Evolutionary conservation across 2,888 invertebrate species (phyloP).

Genomic region (Lapara coniferarum): DNA sequence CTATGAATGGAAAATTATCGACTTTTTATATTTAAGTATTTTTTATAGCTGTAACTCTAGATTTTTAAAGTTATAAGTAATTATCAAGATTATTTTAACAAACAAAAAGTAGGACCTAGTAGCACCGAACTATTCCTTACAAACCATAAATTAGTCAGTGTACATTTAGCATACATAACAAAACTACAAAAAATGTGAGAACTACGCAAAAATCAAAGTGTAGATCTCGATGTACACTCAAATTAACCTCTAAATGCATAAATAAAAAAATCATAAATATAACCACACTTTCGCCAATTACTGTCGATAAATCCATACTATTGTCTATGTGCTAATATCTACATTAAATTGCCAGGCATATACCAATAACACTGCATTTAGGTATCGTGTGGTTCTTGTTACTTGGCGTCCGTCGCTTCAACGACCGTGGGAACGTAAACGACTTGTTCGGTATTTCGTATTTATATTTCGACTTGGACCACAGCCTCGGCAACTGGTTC

Average conservation of each 20-base stretch:
- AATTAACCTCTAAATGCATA: conserved; percentile 33
- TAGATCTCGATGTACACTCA: conserved; percentile 17
- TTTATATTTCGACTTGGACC: conserved; percentile 70
- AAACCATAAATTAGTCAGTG: background rate
- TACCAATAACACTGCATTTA: conserved; percentile 72
- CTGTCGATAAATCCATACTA: conserved; percentile 33
- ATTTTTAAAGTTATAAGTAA: background rate
- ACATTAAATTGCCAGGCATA: conserved; percentile 31
- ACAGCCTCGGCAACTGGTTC: conserved; percentile 72
- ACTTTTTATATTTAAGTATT: background rate
- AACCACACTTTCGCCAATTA: conserved; percentile 34
- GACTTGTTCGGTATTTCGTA: conserved; percentile 66
- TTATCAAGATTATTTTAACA: background rate
- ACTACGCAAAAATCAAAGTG: conserved; percentile 22
- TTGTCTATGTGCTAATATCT: conserved; percentile 16
- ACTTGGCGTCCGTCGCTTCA: conserved; percentile 59
- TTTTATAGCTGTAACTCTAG: background rate
- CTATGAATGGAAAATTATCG: background rate
- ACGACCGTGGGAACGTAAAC: conserved; percentile 71
- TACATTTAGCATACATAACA: conserved; percentile 18
- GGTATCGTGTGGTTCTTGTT: conserved; percentile 78
- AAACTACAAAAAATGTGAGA: conserved; percentile 15
- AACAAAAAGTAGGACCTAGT: background rate
- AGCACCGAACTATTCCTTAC: background rate
- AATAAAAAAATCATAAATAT: conserved; percentile 15